Percentiles rank a stretch among this genome's conserved stretches.
Conservation (phyloP, 92 coral and sea anemone species). For the Bergia sp. region DNA sequence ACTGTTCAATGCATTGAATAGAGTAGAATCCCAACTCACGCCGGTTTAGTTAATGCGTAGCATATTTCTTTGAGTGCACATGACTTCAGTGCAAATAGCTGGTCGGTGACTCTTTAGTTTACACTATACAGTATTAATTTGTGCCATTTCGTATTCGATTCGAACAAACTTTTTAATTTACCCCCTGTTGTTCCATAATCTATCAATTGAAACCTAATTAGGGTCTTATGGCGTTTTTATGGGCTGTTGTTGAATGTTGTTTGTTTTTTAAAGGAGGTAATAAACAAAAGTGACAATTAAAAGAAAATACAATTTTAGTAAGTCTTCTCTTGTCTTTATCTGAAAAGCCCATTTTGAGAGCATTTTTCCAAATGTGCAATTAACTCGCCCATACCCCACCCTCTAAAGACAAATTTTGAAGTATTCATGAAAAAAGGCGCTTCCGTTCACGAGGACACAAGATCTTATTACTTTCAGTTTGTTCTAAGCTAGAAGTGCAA, state of each 20-base stretch:
- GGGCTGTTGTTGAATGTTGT: neutral
- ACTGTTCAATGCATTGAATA: neutral
- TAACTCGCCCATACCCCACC: neutral
- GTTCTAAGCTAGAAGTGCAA: neutral
- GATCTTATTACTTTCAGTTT: neutral
- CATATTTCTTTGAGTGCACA: neutral
- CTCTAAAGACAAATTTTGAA: neutral
- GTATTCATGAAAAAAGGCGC: no score
- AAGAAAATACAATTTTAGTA: neutral
- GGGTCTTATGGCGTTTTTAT: neutral
- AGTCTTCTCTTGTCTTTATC: neutral
- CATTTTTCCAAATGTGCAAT: neutral
- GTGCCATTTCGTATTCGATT: neutral
- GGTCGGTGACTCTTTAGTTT: neutral
- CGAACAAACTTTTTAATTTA: neutral
- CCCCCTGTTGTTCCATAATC: slow-evolving; percentile 36
- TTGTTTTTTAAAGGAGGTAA: slow-evolving; percentile 16
- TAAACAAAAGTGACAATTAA: neutral
- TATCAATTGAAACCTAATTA: slow-evolving; percentile 31
- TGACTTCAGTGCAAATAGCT: neutral
- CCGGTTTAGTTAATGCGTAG: no score
- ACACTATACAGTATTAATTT: neutral
- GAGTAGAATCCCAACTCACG: no score
- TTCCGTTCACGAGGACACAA: neutral
- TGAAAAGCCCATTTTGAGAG: neutral